Evolutionary conservation across 1,140 invertebrate genomes (phyloP), one percentile per base, ranked within the genome.

Genomic region (Batillaria attramentaria): DNA sequence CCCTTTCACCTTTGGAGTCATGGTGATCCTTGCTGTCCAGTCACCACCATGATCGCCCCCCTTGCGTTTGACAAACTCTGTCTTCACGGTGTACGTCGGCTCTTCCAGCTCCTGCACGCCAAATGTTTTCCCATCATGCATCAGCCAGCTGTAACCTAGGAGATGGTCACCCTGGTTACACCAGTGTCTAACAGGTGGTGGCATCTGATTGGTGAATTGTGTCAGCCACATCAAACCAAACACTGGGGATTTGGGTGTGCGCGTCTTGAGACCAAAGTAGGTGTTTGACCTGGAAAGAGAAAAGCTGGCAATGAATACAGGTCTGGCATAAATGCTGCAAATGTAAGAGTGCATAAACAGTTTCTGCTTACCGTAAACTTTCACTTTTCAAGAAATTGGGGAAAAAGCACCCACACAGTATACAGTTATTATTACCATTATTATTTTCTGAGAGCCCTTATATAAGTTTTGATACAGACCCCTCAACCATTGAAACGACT

Each of bases 221-320:
- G 96, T 94, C 82, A 96, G 98, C 98, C 98, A 99, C 97, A 99
- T 99, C 1, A 99, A 91, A 2, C 91, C 98, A 88, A 96, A 95
- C 0, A 97, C 94, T 13, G 97, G 93, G 0, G 98, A 98, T 72
- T 95, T 92, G 0, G 96, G 95, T 87, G 96, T 95, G 82, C 97
- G 92, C 2, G 95, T 97, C 91, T 97, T 97, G 84, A 99, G 90
- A 0, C 98, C 93, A 89, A 93, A 93, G 82, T 93, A 98, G 13
- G 95, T 92, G 5, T 95, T 94, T 0, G 97, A 94, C 77, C 98
- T 81, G 92, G 3, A 60, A 74, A 74, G 28, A 72, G n/a, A 28
- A 13, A 13, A n/a, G n/a, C n/a, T n/a, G n/a, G n/a, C n/a, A n/a
- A n/a, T n/a, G n/a, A n/a, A n/a, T n/a, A n/a, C n/a, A n/a, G n/a